Base-by-base conservation (phyloP, 2,797 vertebrate species). In the Paedocypris micromegethes region DNA sequence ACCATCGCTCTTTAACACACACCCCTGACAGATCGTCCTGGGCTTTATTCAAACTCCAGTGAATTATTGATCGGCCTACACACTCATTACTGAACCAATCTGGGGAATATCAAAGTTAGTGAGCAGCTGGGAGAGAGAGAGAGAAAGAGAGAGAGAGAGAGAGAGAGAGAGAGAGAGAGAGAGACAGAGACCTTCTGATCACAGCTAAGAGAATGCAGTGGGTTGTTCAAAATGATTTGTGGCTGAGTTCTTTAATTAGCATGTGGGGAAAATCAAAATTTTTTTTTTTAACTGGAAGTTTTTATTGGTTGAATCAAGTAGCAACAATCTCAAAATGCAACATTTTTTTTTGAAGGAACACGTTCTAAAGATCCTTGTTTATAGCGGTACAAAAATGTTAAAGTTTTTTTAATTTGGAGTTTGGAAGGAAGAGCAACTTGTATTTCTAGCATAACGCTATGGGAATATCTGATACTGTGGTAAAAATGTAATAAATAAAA, bases 21-120 rank as follows among this genome's bases (percentile, higher is more conserved):
- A 85, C 81, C 83, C 80, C 83, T 79, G 83, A 70, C 82, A 83
- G 84, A 84, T 87, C 80, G 85, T 56, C 65, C 70, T 76, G 74
- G 39, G 65, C 80, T 81, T 81, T 83, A 88, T 82, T 87, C 85
- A 85, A 64, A 83, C 75, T 81, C 83, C 83, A 77, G 81, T 91
- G 89, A 91, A 93, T 92, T 93, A 93, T 88, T 88, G 92, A 94
- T 91, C 87, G 86, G 84, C 87, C 88, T 83, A 84, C 86, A 81
- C 80, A 85, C 89, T 93, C 87, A 80, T 86, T 86, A 90, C 83
- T 81, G 83, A 84, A 88, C 85, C 88, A 89, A 90, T 88, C 85
- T 88, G 81, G 86, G 70, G 37, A 66, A 89, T 91, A 92, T 90
- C 84, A 85, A 87, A 87, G 86, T 80, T 83, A 81, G 82, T 75